Conservation (phyloP, 2,797 vertebrate species). For the Macroramphosus scolopax region DNA sequence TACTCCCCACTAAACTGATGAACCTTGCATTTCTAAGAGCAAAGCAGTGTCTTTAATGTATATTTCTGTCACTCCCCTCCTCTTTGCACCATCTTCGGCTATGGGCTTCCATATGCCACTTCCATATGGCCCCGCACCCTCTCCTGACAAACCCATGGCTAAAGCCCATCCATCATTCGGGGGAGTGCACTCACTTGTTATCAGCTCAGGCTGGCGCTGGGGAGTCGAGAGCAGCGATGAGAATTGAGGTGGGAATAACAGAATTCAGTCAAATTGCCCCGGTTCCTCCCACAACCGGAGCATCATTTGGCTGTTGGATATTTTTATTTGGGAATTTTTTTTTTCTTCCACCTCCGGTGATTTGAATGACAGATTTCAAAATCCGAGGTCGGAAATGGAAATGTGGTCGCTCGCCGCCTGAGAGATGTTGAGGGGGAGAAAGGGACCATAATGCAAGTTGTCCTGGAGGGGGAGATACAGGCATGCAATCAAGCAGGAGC, state of each 20-base stretch:
- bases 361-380: conserved; percentile 55
- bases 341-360: conserved; percentile 3
- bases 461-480: conserved; percentile 84
- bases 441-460: conserved; percentile 70
- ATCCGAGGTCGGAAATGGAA: conserved; percentile 31
- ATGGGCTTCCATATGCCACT: conserved; percentile 83
- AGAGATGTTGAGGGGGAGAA: conserved; percentile 38
- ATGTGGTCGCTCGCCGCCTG: conserved; percentile 6
- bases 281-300: conserved; percentile 45
- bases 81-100: conserved; percentile 76
- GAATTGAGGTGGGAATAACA: conserved; percentile 54
- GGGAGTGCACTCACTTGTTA: conserved; percentile 79
- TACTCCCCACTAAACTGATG: conserved; percentile 77
- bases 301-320: conserved; percentile 43
- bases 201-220: conserved; percentile 75
- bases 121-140: conserved; percentile 84
- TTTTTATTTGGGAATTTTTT: conserved; percentile 40
- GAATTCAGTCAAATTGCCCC: conserved; percentile 59
- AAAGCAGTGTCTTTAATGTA: conserved; percentile 80
- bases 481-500: conserved; percentile 68
- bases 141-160: conserved; percentile 79
- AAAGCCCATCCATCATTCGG: conserved; percentile 80
- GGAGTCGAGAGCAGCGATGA: conserved; percentile 61
- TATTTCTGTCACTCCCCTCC: conserved; percentile 80
- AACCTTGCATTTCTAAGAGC: conserved; percentile 81